Conservation (phyloP, 2,797 vertebrate species). For the Enteromius thamalakanensis region DNA sequence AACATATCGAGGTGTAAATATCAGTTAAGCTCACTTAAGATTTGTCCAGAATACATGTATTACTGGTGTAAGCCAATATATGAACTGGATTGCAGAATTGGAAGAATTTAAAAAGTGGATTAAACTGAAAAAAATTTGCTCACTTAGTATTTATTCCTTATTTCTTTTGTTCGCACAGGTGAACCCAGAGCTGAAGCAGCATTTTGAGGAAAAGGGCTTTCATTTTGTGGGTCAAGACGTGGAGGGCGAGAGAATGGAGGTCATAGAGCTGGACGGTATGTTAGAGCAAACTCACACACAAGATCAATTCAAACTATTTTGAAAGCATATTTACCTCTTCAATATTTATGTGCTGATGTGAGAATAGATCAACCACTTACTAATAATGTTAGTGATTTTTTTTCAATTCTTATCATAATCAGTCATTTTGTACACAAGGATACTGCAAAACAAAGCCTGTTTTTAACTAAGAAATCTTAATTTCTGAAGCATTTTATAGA, state of each 20-base stretch:
- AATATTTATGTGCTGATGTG: neutral
- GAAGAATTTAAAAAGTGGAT: neutral
- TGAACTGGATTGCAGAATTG: too few relatives aligned
- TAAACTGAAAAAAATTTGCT: neutral
- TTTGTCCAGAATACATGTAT: neutral
- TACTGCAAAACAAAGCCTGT: neutral
- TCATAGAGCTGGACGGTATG: slow-evolving; percentile 92
- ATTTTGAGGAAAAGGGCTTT: slow-evolving; percentile 89
- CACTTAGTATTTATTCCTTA: too few relatives aligned
- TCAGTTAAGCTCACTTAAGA: neutral
- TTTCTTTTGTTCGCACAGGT: slow-evolving; percentile 75
- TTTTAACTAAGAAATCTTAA: too few relatives aligned
- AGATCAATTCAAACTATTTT: neutral
- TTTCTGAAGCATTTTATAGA: too few relatives aligned
- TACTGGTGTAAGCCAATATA: neutral
- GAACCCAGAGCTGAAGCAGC: slow-evolving; percentile 88
- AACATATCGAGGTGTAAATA: too few relatives aligned
- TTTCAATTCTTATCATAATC: neutral
- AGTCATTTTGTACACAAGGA: neutral
- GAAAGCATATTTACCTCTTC: neutral
- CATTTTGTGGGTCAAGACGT: slow-evolving; percentile 92
- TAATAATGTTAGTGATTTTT: too few relatives aligned
- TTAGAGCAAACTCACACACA: neutral
- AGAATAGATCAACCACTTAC: neutral
- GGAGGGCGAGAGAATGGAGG: slow-evolving; percentile 96